Evolutionary conservation across 1,140 invertebrate genomes (phyloP).

Genomic region (Camponotus floridanus): DNA sequence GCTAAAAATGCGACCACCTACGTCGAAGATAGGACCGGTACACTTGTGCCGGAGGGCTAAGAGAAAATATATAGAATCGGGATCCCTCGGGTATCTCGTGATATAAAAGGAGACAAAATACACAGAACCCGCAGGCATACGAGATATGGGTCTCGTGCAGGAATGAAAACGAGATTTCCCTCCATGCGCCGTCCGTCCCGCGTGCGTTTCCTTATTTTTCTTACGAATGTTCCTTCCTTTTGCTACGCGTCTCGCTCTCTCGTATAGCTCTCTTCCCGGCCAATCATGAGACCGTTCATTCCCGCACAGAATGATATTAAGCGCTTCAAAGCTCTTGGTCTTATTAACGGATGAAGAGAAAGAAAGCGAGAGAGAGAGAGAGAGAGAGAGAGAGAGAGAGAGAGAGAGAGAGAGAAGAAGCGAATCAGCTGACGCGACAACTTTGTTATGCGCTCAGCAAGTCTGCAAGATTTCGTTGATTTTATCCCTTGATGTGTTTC

Average conservation of each 20-base stretch:
- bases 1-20: conserved; percentile 62
- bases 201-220: conserved; percentile 67
- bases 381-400: background rate
- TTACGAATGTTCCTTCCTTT: conserved; percentile 58
- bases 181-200: conserved; percentile 48
- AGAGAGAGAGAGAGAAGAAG: background rate
- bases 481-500: conserved; percentile 11
- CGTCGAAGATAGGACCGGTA: conserved; percentile 51
- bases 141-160: conserved; percentile 68
- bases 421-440: conserved; percentile 38
- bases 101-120: conserved; percentile 81
- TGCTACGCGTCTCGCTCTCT: conserved; percentile 16
- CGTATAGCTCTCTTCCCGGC: background rate
- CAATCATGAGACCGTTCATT: conserved; percentile 64
- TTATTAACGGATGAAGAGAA: conserved; percentile 56
- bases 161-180: conserved; percentile 78
- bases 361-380: background rate
- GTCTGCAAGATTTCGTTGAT: conserved; percentile 16
- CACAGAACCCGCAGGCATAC: conserved; percentile 68
- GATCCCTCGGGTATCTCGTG: conserved; percentile 75
- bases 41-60: conserved; percentile 64
- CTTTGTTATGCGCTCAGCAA: conserved; percentile 43
- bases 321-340: conserved; percentile 42
- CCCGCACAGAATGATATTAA: conserved; percentile 59
- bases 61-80: conserved; percentile 77